Evolutionary conservation across 2,888 invertebrate genomes (phyloP).

Genomic region (Lasioglossum oenotherae): DNA sequence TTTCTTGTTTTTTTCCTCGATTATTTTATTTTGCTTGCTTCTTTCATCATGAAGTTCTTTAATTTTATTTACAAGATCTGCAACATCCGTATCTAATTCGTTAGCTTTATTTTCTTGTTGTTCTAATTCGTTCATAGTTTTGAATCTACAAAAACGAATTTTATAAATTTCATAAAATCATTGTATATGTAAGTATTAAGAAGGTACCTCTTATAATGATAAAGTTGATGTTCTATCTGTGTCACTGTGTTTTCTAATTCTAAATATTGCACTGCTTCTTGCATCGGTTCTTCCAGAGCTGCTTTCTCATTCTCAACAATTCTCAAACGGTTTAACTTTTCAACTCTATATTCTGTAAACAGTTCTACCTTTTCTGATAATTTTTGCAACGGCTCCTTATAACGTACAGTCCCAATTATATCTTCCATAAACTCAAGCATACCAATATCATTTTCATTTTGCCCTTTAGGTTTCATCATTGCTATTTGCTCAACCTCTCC

Average conservation of each 20-base stretch:
- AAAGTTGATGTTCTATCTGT: conserved; percentile 81
- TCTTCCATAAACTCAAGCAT: conserved; percentile 99
- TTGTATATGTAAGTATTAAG: background rate
- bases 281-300: conserved; percentile 91
- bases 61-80: conserved; percentile 84
- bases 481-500: conserved; percentile 99
- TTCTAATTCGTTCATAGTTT: conserved; percentile 65
- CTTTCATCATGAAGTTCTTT: conserved; percentile 85
- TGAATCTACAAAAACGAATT: conserved; percentile 63
- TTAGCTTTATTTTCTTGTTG: conserved; percentile 70
- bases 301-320: conserved; percentile 93
- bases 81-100: conserved; percentile 76
- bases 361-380: conserved; percentile 90
- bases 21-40: conserved; percentile 86
- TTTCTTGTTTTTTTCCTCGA: conserved; percentile 83
- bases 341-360: conserved; percentile 90
- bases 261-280: conserved; percentile 91
- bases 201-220: conserved; percentile 77
- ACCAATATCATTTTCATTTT: conserved; percentile 94
- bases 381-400: conserved; percentile 92
- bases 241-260: conserved; percentile 91
- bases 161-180: background rate
- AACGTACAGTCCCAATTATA: conserved; percentile 96
- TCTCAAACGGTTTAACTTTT: conserved; percentile 94
- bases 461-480: conserved; percentile 98